Conservation (phyloP, 2,113 vertebrate species). For the Sminthopsis crassicaudata region DNA sequence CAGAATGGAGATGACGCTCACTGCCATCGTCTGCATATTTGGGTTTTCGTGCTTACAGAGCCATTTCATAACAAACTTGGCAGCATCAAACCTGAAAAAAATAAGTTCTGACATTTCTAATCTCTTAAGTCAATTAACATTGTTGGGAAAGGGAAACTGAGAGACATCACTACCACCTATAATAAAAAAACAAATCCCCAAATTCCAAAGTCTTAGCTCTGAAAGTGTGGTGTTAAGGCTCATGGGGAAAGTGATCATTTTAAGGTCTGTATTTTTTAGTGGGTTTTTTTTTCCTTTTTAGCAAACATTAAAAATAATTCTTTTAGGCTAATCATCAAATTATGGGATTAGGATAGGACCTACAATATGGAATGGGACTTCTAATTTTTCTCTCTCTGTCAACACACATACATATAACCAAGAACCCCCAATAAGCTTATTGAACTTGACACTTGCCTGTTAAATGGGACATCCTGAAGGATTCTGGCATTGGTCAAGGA, state of each 20-base stretch:
- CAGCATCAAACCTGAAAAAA: constrained; percentile 90
- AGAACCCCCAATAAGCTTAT: not conserved
- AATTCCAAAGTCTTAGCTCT: constrained; percentile 11
- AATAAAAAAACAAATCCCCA: constrained; percentile 18
- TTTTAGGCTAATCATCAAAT: not conserved
- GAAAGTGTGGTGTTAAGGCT: constrained; percentile 7
- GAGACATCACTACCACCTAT: constrained; percentile 21
- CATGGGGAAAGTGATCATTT: not conserved
- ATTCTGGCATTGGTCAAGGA: constrained; percentile 94
- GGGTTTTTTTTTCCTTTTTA: not conserved
- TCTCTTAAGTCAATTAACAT: not conserved
- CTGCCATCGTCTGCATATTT: constrained; percentile 95
- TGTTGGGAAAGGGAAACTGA: not conserved
- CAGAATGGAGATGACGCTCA: constrained; percentile 92
- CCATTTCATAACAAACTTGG: constrained; percentile 94
- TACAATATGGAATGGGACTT: not conserved
- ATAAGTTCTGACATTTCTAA: constrained; percentile 48
- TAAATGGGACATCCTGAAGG: constrained; percentile 93
- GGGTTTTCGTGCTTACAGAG: constrained; percentile 92
- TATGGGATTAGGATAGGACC: not conserved
- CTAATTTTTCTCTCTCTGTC: not conserved
- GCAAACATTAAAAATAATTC: not conserved
- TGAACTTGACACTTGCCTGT: constrained; percentile 85
- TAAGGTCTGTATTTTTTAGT: not conserved
- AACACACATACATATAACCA: not conserved